Conservation (phyloP, 2,888 invertebrate genomes). For the Ectobius pallidus region DNA sequence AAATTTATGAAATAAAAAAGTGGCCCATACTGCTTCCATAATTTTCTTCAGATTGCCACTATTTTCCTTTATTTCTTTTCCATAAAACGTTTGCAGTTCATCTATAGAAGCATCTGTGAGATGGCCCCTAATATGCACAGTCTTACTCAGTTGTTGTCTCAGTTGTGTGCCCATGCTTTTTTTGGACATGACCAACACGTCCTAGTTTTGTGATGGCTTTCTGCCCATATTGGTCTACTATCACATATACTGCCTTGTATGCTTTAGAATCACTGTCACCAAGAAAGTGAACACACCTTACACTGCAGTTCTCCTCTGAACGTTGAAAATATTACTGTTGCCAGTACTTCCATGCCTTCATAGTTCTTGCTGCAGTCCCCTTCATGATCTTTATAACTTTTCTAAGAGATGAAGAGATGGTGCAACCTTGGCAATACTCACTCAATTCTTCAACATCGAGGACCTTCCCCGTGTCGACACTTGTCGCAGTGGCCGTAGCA, state of each 20-base stretch:
- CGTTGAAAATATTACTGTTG: background rate
- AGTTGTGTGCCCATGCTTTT: slow-evolving; percentile 2
- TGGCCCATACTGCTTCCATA: slow-evolving; percentile 9
- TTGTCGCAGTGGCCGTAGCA: background rate
- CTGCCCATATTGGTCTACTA: slow-evolving; percentile 18
- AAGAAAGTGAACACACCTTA: background rate
- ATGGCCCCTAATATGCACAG: background rate
- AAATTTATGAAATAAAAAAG: too few species aligned
- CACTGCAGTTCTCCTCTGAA: background rate
- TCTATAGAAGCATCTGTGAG: background rate
- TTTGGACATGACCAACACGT: background rate
- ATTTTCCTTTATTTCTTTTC: background rate
- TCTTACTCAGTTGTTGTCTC: background rate
- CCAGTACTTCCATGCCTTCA: background rate
- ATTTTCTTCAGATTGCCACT: background rate
- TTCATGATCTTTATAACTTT: too few species aligned
- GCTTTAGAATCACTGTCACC: background rate
- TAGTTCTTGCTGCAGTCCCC: background rate
- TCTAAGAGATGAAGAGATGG: too few species aligned
- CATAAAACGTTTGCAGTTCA: background rate
- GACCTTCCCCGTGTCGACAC: background rate
- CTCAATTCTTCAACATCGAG: too few species aligned
- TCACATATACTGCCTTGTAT: background rate
- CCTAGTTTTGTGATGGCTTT: slow-evolving; percentile 10
- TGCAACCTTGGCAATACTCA: too few species aligned